These are phyloP conservation scores for Onychostruthus taczanowskii DNA, from an alignment of 2,113 vertebrate genomes.

Conservation along the genomic window DNA sequence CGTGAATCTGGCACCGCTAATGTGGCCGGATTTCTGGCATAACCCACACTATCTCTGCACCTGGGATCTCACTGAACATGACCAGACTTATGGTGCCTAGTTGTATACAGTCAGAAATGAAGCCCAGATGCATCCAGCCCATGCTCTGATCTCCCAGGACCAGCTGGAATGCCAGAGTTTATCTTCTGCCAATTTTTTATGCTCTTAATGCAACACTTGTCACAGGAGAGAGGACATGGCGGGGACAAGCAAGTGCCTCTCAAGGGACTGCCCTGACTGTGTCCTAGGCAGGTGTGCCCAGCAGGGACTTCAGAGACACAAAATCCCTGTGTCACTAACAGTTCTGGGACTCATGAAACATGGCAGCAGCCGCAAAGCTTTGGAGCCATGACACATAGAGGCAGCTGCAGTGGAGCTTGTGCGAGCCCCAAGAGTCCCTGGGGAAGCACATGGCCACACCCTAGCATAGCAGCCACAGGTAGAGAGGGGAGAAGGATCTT, in stretches of 20 bases:
- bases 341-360: background rate
- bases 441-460: too few relatives aligned
- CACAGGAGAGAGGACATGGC: fast-evolving
- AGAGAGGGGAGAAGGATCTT: background rate
- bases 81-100: background rate
- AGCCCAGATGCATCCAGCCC: background rate
- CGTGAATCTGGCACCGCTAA: fast-evolving
- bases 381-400: fast-evolving
- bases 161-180: background rate
- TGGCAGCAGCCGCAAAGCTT: background rate
- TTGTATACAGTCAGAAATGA: background rate
- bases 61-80: background rate
- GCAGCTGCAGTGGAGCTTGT: background rate
- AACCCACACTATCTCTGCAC: background rate
- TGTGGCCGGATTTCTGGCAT: background rate
- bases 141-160: background rate
- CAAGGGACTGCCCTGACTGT: background rate
- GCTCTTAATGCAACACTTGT: background rate
- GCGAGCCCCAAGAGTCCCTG: background rate
- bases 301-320: background rate
- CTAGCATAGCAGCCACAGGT: background rate
- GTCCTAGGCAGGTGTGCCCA: background rate
- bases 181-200: background rate
- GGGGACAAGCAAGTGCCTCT: background rate
- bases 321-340: background rate